Evolutionary conservation across 2,797 vertebrate species (phyloP).

Genomic region (Limnodromus scolopaceus): DNA sequence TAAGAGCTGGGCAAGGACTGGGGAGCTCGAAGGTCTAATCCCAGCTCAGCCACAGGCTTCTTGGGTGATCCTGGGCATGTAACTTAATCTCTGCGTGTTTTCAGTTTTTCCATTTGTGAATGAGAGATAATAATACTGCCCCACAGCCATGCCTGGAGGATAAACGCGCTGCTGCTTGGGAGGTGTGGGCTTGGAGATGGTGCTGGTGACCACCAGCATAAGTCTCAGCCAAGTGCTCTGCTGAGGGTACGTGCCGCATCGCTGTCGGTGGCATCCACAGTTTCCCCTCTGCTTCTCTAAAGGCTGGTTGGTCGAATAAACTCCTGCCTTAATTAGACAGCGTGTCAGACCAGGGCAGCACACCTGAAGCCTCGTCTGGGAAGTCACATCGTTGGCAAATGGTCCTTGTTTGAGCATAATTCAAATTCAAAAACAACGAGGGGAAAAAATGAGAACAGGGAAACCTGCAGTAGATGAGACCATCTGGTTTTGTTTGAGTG

Average conservation of each 20-base stretch:
- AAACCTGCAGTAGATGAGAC: background rate
- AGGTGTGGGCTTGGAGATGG: constrained; percentile 13
- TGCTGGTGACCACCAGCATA: background rate
- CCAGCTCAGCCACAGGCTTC: constrained; percentile 62
- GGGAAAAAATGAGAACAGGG: background rate
- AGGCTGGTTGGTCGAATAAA: background rate
- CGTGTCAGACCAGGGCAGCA: accelerated
- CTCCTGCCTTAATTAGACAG: background rate
- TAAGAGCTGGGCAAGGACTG: constrained; percentile 57
- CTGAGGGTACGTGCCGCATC: background rate
- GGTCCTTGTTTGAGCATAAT: background rate
- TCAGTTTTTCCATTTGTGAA: constrained; percentile 56
- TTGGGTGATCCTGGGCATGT: constrained; percentile 68
- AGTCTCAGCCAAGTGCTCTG: background rate
- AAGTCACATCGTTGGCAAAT: background rate
- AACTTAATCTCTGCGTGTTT: constrained; percentile 41
- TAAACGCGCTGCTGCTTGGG: background rate
- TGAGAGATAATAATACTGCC: constrained; percentile 35
- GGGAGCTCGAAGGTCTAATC: constrained; percentile 52
- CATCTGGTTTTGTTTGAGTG: constrained; percentile 62
- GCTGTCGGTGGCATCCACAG: background rate
- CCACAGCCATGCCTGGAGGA: background rate
- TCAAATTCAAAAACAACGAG: background rate
- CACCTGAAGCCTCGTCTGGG: background rate
- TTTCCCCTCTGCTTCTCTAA: background rate